Percentiles rank a stretch among this genome's conserved stretches.
phyloP scores from a whole-genome alignment of 1,140 invertebrate species.

The Mercenaria mercenaria region DNA sequence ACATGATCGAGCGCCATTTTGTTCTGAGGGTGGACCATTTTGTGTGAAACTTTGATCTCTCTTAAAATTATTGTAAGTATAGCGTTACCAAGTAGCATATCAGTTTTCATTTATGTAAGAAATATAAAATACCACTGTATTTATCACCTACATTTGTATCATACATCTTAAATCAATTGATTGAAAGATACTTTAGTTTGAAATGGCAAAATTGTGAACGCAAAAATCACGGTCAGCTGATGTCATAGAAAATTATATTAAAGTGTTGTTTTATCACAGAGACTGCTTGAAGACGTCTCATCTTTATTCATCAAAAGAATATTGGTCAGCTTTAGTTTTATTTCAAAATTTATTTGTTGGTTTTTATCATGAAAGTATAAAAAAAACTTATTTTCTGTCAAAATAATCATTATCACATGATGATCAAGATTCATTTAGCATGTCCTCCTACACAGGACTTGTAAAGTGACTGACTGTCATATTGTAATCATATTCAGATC shows the following conservation, averaged over 20 bases:
- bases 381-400: too few relatives aligned
- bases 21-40: slow-evolving; percentile 28
- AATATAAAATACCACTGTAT: too few relatives aligned
- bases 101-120: background rate
- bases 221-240: slow-evolving; percentile 8
- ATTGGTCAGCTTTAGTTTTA: background rate
- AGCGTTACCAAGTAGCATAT: background rate
- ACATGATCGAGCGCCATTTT: slow-evolving; percentile 48
- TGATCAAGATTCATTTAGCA: background rate
- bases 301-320: too few relatives aligned
- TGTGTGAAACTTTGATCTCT: slow-evolving; percentile 44
- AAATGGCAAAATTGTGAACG: background rate
- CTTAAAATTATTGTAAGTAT: slow-evolving; percentile 5
- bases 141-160: background rate
- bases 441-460: background rate
- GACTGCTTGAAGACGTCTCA: too few relatives aligned
- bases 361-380: too few relatives aligned
- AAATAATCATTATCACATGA: background rate
- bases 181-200: background rate
- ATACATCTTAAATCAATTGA: background rate
- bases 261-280: too few relatives aligned
- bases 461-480: background rate
- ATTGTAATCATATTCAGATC: background rate
- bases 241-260: background rate
- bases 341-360: slow-evolving; percentile 1